phyloP scores from a whole-genome alignment of 2,797 vertebrate species.

The Ispidina picta region DNA sequence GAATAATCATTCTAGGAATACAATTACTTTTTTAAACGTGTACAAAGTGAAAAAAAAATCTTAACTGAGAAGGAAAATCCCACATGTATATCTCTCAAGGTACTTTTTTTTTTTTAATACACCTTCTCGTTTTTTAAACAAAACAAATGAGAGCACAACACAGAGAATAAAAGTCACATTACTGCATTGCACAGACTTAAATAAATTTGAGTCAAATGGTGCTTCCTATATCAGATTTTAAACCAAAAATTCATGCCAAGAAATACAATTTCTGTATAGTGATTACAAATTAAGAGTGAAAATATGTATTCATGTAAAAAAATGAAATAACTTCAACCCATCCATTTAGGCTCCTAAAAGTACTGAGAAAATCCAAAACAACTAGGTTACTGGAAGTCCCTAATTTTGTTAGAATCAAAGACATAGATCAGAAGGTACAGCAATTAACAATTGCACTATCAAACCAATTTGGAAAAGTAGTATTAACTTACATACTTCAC shows the following conservation, averaged over 20 bases:
- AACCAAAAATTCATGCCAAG: background rate
- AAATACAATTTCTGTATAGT: background rate
- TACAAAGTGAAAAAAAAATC: background rate
- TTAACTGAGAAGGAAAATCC: background rate
- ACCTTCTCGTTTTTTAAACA: background rate
- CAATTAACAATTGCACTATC: background rate
- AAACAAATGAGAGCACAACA: background rate
- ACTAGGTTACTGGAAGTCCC: background rate
- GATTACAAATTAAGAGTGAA: background rate
- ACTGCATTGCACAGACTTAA: background rate
- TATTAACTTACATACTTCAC: background rate
- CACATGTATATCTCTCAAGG: background rate
- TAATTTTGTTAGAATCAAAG: background rate
- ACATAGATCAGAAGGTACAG: background rate
- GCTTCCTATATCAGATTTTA: background rate
- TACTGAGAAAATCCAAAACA: background rate
- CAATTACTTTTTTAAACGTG: background rate
- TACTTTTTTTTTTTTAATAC: background rate
- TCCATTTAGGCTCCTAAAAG: background rate
- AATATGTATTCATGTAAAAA: background rate
- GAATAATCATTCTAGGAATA: background rate
- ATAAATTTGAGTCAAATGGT: background rate
- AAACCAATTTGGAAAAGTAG: background rate
- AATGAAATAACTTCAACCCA: background rate
- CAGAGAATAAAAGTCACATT: background rate